Percentiles rank a stretch among this genome's conserved stretches.
Evolutionary conservation across 2,113 vertebrate species (phyloP).

Genomic region (Ictalurus punctatus): DNA sequence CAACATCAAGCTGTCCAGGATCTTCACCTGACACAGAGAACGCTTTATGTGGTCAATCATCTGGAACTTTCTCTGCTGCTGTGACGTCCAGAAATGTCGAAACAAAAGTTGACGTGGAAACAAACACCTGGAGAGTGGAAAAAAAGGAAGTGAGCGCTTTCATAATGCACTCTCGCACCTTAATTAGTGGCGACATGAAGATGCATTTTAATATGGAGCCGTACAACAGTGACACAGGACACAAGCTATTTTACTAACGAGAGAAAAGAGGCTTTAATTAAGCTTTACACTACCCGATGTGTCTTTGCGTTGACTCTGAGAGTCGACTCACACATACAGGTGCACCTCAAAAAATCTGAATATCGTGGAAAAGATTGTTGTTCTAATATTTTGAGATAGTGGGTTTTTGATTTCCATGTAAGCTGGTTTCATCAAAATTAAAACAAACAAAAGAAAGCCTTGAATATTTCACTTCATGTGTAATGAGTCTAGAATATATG

Average conservation of each 20-base stretch:
- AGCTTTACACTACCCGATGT: not conserved
- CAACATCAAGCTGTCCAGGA: slow-evolving; percentile 62
- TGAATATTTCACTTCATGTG: too few species aligned
- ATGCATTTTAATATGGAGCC: not conserved
- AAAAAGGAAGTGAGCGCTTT: not conserved
- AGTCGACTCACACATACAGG: not conserved
- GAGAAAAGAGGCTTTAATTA: not conserved
- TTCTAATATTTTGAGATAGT: too few species aligned
- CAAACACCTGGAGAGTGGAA: slow-evolving; percentile 71
- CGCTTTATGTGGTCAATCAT: slow-evolving; percentile 64
- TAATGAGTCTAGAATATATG: too few species aligned
- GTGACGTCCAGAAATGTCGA: slow-evolving; percentile 77
- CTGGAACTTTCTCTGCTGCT: slow-evolving; percentile 75
- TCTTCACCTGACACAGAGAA: slow-evolving; percentile 49
- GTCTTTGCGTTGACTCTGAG: not conserved
- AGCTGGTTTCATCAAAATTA: too few species aligned
- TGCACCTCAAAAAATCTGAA: too few species aligned
- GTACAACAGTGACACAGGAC: not conserved
- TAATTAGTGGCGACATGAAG: not conserved
- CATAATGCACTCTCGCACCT: not conserved
- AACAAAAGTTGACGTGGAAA: slow-evolving; percentile 79
- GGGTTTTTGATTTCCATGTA: too few species aligned
- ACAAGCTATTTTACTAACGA: not conserved
- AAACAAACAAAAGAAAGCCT: too few species aligned
- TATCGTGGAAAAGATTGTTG: too few species aligned